Conservation (phyloP, 1,140 invertebrate genomes). For the Chironomus tepperi region DNA sequence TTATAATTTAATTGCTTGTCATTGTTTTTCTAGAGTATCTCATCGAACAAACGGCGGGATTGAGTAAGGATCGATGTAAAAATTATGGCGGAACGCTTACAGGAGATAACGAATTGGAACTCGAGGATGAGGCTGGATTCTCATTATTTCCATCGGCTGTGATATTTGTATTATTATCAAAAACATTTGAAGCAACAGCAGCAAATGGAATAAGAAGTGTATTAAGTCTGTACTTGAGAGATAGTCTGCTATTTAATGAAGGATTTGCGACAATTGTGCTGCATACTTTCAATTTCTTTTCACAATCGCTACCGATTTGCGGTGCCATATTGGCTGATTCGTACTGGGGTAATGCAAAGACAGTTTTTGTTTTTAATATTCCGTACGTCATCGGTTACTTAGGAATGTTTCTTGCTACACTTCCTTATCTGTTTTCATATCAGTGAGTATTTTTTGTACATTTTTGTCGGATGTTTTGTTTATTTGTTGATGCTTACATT, state of each 20-base stretch:
- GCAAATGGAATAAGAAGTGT: constrained; percentile 44
- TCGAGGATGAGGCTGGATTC: not conserved
- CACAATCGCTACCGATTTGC: constrained; percentile 67
- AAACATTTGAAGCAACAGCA: constrained; percentile 39
- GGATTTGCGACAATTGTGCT: constrained; percentile 59
- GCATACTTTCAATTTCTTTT: constrained; percentile 68
- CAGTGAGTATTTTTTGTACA: not conserved
- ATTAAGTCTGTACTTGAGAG: constrained; percentile 60
- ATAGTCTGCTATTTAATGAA: constrained; percentile 43
- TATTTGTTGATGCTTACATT: too few relatives aligned
- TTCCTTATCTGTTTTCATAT: constrained; percentile 27
- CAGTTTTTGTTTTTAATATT: constrained; percentile 57
- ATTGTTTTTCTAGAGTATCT: not conserved
- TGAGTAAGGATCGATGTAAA: not conserved
- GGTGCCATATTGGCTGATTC: constrained; percentile 73
- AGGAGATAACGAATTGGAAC: not conserved
- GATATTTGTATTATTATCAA: constrained; percentile 34
- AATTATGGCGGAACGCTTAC: not conserved
- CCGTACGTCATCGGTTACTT: constrained; percentile 64
- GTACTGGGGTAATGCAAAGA: constrained; percentile 54
- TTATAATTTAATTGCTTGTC: not conserved
- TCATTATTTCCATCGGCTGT: constrained; percentile 35
- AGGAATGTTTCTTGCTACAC: constrained; percentile 33
- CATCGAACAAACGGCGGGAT: not conserved
- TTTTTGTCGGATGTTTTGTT: too few relatives aligned